These are phyloP conservation scores for Sminthurides bifidus DNA, from an alignment of 1,140 invertebrate species.

Conservation along the genomic window DNA sequence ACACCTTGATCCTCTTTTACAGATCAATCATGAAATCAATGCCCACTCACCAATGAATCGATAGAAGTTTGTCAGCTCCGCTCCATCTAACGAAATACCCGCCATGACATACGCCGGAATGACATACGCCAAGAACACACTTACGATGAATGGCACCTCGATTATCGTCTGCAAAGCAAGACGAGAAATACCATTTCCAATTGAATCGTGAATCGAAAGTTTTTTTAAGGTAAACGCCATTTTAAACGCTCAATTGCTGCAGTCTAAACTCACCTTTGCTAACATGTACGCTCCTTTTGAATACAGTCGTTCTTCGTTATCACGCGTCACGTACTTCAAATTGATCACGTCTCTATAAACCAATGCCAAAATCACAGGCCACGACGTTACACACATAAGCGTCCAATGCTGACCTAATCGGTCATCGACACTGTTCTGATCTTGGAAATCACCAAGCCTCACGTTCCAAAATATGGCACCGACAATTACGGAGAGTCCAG, in stretches of 20 bases:
- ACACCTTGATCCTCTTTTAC: not conserved
- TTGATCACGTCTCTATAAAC: conserved; percentile 54
- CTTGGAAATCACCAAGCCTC: conserved; percentile 39
- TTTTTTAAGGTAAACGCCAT: not conserved
- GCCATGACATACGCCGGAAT: conserved; percentile 82
- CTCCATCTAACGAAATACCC: conserved; percentile 46
- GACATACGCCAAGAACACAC: conserved; percentile 64
- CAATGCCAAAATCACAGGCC: conserved; percentile 58
- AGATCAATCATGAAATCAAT: not conserved
- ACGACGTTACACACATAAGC: conserved; percentile 60
- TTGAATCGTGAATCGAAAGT: too few relatives aligned
- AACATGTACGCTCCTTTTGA: conserved; percentile 62
- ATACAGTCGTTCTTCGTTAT: conserved; percentile 66
- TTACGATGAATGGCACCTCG: conserved; percentile 17
- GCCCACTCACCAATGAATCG: conserved; percentile 40
- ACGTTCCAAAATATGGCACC: conserved; percentile 83
- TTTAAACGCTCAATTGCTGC: not conserved
- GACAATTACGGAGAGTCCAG: conserved; percentile 64
- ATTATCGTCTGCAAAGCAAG: conserved; percentile 20
- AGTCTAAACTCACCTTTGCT: conserved; percentile 50
- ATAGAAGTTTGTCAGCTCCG: conserved; percentile 58
- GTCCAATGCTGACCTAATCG: conserved; percentile 71
- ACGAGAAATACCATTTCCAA: not conserved
- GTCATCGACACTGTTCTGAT: conserved; percentile 35
- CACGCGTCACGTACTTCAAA: conserved; percentile 57